Evolutionary conservation across 2,113 vertebrate species (phyloP).

Genomic region (Spea multiplicata): DNA sequence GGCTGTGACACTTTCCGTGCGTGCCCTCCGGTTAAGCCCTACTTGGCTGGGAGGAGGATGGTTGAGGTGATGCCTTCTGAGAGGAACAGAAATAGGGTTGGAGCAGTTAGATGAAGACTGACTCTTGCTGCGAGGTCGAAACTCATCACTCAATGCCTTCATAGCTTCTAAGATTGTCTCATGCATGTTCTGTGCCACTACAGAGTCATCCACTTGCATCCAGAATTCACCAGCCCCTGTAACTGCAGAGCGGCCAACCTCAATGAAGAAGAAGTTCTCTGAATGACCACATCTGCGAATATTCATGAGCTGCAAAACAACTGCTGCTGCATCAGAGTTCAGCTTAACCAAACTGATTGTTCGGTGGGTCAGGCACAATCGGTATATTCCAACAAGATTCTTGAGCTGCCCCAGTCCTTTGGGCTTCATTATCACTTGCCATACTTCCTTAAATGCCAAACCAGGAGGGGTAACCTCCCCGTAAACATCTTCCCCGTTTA

Average conservation of each 20-base stretch:
- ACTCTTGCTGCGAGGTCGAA: conserved; percentile 86
- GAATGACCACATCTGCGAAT: conserved; percentile 86
- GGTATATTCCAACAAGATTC: conserved; percentile 88
- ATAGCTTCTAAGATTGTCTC: conserved; percentile 89
- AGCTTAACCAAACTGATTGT: conserved; percentile 88
- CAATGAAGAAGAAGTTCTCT: conserved; percentile 88
- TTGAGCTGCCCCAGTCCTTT: conserved; percentile 86
- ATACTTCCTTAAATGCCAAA: conserved; percentile 85
- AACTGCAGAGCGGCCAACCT: conserved; percentile 82
- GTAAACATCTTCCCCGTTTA: conserved; percentile 67
- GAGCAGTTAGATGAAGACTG: conserved; percentile 86
- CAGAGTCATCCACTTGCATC: conserved; percentile 89
- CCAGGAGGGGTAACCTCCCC: conserved; percentile 74
- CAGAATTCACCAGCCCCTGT: conserved; percentile 85
- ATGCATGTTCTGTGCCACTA: conserved; percentile 89
- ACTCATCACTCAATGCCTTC: conserved; percentile 88
- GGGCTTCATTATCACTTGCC: conserved; percentile 89
- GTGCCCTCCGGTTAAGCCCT: conserved; percentile 76
- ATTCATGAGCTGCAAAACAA: conserved; percentile 87
- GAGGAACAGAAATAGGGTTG: conserved; percentile 84
- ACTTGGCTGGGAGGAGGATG: conserved; percentile 86
- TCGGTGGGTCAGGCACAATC: conserved; percentile 85
- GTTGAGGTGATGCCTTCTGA: conserved; percentile 80
- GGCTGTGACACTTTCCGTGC: conserved; percentile 79
- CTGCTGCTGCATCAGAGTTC: conserved; percentile 82